Evolutionary conservation across 2,113 vertebrate genomes (phyloP).

Genomic region (Nerophis ophidion): DNA sequence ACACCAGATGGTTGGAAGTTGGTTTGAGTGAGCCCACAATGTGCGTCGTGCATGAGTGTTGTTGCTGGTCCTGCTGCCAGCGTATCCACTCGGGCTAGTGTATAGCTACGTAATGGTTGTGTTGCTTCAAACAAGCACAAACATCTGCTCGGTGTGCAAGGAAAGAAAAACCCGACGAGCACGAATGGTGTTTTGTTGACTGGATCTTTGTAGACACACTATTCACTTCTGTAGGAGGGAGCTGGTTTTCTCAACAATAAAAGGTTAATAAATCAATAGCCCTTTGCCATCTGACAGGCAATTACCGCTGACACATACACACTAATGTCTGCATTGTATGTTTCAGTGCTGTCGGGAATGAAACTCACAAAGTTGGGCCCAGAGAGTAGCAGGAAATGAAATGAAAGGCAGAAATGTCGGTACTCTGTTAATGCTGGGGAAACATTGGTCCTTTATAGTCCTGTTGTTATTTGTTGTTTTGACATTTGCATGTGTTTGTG

Average conservation of each 20-base stretch:
- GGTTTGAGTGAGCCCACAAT: constrained; percentile 19
- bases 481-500: background rate
- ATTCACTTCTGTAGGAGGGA: background rate
- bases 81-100: constrained; percentile 22
- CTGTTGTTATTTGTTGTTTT: constrained; percentile 4
- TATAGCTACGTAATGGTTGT: constrained; percentile 37
- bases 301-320: constrained; percentile 37
- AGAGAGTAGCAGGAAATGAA: constrained; percentile 15
- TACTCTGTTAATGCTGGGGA: constrained; percentile 23
- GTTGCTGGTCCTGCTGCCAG: constrained; percentile 17
- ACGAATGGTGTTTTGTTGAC: background rate
- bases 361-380: constrained; percentile 14
- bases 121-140: constrained; percentile 35
- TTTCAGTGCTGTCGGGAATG: constrained; percentile 13
- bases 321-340: constrained; percentile 10
- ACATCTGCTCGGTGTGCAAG: constrained; percentile 45
- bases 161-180: background rate
- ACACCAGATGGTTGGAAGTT: constrained; percentile 61
- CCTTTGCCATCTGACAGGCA: constrained; percentile 41
- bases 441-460: background rate
- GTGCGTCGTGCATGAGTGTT: background rate
- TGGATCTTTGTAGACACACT: background rate
- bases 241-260: constrained; percentile 26
- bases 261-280: constrained; percentile 53
- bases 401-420: constrained; percentile 5